Base-by-base conservation (phyloP, 2,888 invertebrate genomes). In the Erebia palarica region DNA sequence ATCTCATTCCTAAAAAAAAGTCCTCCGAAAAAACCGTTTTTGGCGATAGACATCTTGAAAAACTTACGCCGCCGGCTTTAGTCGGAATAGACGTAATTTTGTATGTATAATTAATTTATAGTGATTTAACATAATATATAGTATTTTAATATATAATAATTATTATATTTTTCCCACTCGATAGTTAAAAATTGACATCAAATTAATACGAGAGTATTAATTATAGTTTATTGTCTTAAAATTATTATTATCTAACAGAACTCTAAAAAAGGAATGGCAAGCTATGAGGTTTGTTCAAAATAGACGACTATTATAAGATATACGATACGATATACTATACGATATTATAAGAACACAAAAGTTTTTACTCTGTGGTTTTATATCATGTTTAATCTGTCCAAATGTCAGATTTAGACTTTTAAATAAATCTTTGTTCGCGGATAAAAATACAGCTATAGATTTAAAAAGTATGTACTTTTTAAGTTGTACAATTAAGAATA, bases 191-290 rank as follows among this genome's bases (percentile, higher is more conserved):
- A 89, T 88, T 88, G 86, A 88, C 88, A 75, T 81, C 73, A 85
- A 88, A 86, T 76, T 79, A 84, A 84, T 78, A 78, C 44, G 21
- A 65, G 72, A 63, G 61, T 65, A 53, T 42, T 16, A 66, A 68
- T 68, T 68, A 61, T 61, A 81, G 85, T 82, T 84, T 86, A 86
- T 87, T 88, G 86, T 88, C 85, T 76, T 83, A 82, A 82, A 84
- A 82, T 78, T 80, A 55, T 55, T 55, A 80, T 78, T 76, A 65
- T 73, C 77, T 80, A 68, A 61, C 61, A 44, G 63, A 71, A 61
- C 65, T 68, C 65, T 59, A 51, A 65, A 78, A 78, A 78, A 79
- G 82, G 80, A 84, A 86, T 86, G 85, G 85, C 86, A 87, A 86
- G 84, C 81, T 68, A 76, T 75, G 75, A 79, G 78, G 75, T 78